Percentiles rank a stretch among this genome's conserved stretches.
Evolutionary conservation across 2,888 invertebrate genomes (phyloP).

Genomic region (Caenorhabditis sp.): DNA sequence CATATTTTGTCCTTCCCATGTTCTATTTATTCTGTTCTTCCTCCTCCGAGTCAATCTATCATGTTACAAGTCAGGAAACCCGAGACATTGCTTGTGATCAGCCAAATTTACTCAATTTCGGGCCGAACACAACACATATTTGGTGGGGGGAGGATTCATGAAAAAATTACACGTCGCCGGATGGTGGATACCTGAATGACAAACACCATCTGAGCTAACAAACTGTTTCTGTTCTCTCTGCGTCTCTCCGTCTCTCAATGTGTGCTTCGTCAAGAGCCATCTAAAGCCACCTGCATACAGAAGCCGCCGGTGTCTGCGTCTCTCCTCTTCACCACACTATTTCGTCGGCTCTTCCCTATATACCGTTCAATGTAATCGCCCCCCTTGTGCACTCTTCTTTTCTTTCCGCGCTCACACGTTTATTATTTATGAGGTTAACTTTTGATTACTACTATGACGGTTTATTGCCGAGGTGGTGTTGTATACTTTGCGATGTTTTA

Average conservation of each 20-base stretch:
- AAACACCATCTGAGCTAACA: slow-evolving; percentile 51
- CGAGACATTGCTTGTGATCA: slow-evolving; percentile 28
- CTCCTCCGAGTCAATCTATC: slow-evolving; percentile 40
- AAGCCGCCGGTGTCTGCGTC: slow-evolving; percentile 51
- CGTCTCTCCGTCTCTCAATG: slow-evolving; percentile 41
- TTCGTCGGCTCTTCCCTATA: slow-evolving; percentile 17
- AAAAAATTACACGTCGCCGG: slow-evolving; percentile 48
- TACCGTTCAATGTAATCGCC: slow-evolving; percentile 60
- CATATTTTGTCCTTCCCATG: slow-evolving; percentile 13
- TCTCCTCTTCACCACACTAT: slow-evolving; percentile 18
- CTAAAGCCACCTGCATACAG: slow-evolving; percentile 65
- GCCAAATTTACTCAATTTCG: slow-evolving; percentile 33
- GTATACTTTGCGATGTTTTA: neutral
- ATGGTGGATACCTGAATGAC: neutral
- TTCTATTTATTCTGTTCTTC: slow-evolving; percentile 33
- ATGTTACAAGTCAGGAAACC: slow-evolving; percentile 55
- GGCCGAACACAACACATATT: slow-evolving; percentile 51
- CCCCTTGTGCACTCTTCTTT: slow-evolving; percentile 18
- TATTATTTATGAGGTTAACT: slow-evolving; percentile 35
- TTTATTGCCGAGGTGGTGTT: neutral
- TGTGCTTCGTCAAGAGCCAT: slow-evolving; percentile 63
- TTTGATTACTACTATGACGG: slow-evolving; percentile 14
- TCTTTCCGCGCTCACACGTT: slow-evolving; percentile 26
- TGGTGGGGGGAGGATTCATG: slow-evolving; percentile 47
- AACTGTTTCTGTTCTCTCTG: slow-evolving; percentile 31